Base-by-base conservation (phyloP, 2,888 invertebrate species). In the Drosophila cognata region DNA sequence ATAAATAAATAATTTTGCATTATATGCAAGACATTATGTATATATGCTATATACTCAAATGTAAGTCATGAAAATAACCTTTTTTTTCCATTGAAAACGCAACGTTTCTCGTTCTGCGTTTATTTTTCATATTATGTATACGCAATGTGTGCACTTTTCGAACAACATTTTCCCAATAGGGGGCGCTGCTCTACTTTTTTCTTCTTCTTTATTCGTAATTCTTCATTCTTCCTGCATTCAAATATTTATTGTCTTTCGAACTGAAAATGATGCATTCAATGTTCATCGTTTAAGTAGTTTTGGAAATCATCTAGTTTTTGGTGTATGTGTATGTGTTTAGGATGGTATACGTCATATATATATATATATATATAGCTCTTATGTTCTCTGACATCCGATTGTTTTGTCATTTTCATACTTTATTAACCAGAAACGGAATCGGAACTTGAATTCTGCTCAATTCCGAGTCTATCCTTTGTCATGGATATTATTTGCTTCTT, bases 61-160 rank as follows among this genome's bases (percentile, higher is more conserved):
- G 66, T 56, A 73, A 55, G 71, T 55, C 73, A 72, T 59, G 59
- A 46, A 66, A 52, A 16, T 46, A 46, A 16, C 46, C 67, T 8
- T n/a, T n/a, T 43, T 31, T 50, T 52, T 31, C 38, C 31, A 35
- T 41, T 55, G 25, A 43, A 36, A 65, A 33, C 55, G 55, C 65
- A 55, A 29, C 56, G 56, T 68, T 65, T 68, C 70, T 59, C 50
- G 41, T 61, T 56, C 4, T 10, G 11, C 31, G 16, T 31, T 57
- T 57, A n/a, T n/a, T 2, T 31, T 13, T 16, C 29, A 25, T 13
- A 46, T 53, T 36, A 25, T 31, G 66, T 53, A 66, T 66, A 46
- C 66, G 64, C 36, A 66, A 35, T 43, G 28, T 35, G 4, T 6
- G 35, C 28, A 36, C 28, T 18, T 16, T 16, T 16, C 13, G 13